phyloP scores from a whole-genome alignment of 2,113 vertebrate species.

The Cercocebus atys region DNA sequence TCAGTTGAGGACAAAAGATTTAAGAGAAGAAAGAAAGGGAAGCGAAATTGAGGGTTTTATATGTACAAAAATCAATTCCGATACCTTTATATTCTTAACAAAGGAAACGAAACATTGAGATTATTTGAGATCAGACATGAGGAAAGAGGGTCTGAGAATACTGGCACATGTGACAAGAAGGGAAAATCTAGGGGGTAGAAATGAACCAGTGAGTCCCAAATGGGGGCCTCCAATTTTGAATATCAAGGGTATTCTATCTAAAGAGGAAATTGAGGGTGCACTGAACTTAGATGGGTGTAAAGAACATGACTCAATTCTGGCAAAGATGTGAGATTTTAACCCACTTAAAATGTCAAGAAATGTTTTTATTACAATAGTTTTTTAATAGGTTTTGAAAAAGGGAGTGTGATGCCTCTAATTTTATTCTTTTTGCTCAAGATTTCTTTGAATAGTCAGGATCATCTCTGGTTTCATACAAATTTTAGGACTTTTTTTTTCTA shows the following conservation, averaged over 20 bases:
- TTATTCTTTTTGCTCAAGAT: not conserved
- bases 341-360: not conserved
- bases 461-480: not conserved
- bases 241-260: not conserved
- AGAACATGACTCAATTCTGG: not conserved
- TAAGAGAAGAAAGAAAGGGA: not conserved
- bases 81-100: not conserved
- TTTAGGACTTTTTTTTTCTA: not conserved
- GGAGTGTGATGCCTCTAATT: not conserved
- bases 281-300: not conserved
- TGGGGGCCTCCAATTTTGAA: not conserved
- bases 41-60: not conserved
- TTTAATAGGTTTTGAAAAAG: not conserved
- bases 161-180: not conserved
- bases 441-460: not conserved
- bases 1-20: not conserved
- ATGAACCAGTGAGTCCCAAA: not conserved
- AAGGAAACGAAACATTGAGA: not conserved
- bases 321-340: constrained; percentile 14
- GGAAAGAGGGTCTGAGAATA: not conserved
- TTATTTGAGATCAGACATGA: not conserved
- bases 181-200: not conserved
- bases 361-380: not conserved
- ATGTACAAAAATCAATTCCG: not conserved
- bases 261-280: not conserved